Conservation (phyloP, 2,797 vertebrate species). For the Siniperca undulata region DNA sequence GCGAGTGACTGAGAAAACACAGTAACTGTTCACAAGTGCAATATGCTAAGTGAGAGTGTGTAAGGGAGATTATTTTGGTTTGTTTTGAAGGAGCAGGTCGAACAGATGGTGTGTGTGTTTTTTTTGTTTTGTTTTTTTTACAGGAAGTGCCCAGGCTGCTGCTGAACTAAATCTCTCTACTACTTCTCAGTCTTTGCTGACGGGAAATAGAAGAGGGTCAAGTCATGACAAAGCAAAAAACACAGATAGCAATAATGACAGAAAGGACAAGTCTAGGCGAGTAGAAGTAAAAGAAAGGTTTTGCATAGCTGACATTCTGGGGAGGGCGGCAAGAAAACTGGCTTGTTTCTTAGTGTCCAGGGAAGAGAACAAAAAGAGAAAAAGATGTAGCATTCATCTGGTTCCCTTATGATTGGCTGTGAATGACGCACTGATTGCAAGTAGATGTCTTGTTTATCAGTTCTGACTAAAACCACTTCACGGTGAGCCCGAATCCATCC, state of each 20-base stretch:
- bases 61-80: constrained; percentile 69
- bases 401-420: constrained; percentile 21
- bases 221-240: neutral
- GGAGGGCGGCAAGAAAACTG: neutral
- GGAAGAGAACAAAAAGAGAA: neutral
- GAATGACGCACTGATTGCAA: constrained; percentile 46
- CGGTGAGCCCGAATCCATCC: neutral
- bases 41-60: constrained; percentile 71
- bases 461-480: constrained; percentile 36
- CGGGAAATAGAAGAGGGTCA: neutral
- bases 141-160: constrained; percentile 38
- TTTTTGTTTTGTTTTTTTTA: constrained; percentile 6
- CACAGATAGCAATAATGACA: neutral
- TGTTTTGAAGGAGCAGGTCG: constrained; percentile 55
- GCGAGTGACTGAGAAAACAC: constrained; percentile 63
- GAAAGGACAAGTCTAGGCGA: neutral
- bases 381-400: constrained; percentile 1
- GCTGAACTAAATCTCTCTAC: constrained; percentile 19
- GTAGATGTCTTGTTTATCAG: constrained; percentile 57
- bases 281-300: neutral
- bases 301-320: constrained; percentile 17
- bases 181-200: constrained; percentile 20
- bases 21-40: constrained; percentile 71
- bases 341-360: constrained; percentile 17
- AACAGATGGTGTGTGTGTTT: constrained; percentile 57